Percentiles rank a stretch among this genome's conserved stretches.
Evolutionary conservation across 2,797 vertebrate genomes (phyloP).

Genomic region (Meriones psammophilus): DNA sequence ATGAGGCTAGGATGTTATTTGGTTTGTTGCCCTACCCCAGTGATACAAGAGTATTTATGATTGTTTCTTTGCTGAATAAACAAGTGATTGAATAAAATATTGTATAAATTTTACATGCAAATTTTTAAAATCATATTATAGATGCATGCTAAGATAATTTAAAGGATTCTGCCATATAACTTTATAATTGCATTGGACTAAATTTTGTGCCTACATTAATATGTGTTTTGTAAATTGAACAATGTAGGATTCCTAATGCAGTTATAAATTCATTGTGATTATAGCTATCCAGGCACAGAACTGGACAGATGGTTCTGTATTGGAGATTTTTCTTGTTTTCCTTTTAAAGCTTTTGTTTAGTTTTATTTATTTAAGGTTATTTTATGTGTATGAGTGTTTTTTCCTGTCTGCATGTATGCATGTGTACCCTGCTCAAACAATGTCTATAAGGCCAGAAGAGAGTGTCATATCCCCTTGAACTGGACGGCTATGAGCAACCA

Average conservation of each 20-base stretch:
- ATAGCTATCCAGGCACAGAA: not conserved
- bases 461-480: not conserved
- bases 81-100: not conserved
- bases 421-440: not conserved
- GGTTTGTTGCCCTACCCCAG: not conserved
- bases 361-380: not conserved
- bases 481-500: not conserved
- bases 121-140: conserved; percentile 1
- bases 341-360: not conserved
- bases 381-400: not conserved
- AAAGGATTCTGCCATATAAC: not conserved
- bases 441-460: not conserved
- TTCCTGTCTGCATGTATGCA: not conserved
- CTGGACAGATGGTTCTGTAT: not conserved
- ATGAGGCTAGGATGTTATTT: not conserved
- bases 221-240: conserved; percentile 4
- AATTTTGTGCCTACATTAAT: not conserved
- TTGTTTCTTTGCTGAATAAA: not conserved
- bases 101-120: not conserved
- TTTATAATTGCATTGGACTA: not conserved
- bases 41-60: not conserved
- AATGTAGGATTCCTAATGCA: not conserved
- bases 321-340: not conserved
- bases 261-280: not conserved
- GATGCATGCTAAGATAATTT: not conserved